phyloP scores from a whole-genome alignment of 2,888 invertebrate species.

The Abscondita cerata region DNA sequence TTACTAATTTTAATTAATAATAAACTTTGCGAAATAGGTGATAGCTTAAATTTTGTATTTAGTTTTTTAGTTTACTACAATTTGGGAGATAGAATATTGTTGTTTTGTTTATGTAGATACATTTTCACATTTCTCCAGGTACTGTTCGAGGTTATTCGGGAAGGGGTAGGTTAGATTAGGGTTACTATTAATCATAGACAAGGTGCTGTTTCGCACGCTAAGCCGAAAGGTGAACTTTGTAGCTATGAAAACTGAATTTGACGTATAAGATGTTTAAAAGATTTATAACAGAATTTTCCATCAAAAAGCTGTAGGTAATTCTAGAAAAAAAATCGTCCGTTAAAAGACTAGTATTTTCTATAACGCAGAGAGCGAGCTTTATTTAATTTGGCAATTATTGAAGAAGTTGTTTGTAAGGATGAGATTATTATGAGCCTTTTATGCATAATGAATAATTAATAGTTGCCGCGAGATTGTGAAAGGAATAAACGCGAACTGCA shows the following conservation, averaged over 20 bases:
- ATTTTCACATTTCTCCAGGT: slow-evolving; percentile 15
- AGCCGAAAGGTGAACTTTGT: slow-evolving; percentile 38
- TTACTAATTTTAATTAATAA: too few species aligned
- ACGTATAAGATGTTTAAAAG: slow-evolving; percentile 29
- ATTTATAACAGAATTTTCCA: slow-evolving; percentile 25
- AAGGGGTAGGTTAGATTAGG: slow-evolving; percentile 31
- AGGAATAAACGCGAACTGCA: slow-evolving; percentile 20
- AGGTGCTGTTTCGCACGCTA: slow-evolving; percentile 34
- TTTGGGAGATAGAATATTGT: background rate
- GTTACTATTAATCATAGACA: slow-evolving; percentile 36
- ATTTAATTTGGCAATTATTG: too few species aligned
- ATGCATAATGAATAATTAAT: slow-evolving; percentile 14
- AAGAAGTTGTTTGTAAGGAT: background rate
- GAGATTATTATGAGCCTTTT: background rate
- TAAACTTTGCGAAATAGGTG: too few species aligned
- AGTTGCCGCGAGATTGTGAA: slow-evolving; percentile 9
- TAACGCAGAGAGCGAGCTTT: background rate
- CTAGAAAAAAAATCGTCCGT: slow-evolving; percentile 11
- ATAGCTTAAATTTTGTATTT: too few species aligned
- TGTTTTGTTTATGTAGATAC: too few species aligned
- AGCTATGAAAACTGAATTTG: slow-evolving; percentile 27
- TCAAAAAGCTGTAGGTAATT: background rate
- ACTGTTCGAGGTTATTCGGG: slow-evolving; percentile 14
- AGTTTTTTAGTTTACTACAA: too few species aligned
- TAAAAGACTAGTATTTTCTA: background rate